Conservation (phyloP, 2,797 vertebrate genomes). For the Syngnathus rostellatus region DNA sequence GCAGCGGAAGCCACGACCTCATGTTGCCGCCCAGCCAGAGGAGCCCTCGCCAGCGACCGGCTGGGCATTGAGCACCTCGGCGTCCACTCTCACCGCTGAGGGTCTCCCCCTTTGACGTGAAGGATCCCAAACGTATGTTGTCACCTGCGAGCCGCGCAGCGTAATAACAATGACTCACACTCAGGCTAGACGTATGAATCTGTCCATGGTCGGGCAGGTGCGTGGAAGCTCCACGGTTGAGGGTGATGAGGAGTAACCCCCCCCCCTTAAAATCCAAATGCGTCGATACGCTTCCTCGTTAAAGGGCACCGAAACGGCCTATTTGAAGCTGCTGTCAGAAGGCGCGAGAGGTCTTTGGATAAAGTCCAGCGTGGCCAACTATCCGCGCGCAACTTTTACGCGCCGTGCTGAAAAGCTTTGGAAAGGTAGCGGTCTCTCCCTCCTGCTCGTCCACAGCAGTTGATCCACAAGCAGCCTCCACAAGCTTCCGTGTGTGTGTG, state of each 20-base stretch:
- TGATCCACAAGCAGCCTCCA: too few relatives aligned
- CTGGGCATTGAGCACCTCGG: slow-evolving; percentile 62
- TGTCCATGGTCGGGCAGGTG: slow-evolving; percentile 19
- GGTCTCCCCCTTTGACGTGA: slow-evolving; percentile 9
- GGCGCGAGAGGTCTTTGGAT: neutral
- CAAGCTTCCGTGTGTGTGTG: neutral
- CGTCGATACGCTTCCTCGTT: neutral
- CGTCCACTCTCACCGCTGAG: slow-evolving; percentile 52
- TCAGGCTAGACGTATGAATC: slow-evolving; percentile 43
- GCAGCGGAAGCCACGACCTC: slow-evolving; percentile 62
- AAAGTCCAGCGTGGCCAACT: slow-evolving; percentile 21
- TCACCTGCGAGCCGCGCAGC: slow-evolving; percentile 3
- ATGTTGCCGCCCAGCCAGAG: slow-evolving; percentile 66
- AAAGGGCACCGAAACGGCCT: neutral
- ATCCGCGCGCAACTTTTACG: slow-evolving; percentile 45
- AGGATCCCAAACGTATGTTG: slow-evolving; percentile 40
- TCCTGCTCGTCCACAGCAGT: too few relatives aligned
- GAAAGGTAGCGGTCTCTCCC: neutral
- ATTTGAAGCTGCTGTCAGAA: neutral
- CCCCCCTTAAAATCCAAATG: neutral
- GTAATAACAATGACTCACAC: slow-evolving; percentile 40
- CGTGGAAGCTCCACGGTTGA: slow-evolving; percentile 18
- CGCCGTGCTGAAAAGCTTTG: neutral
- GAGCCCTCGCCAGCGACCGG: slow-evolving; percentile 56
- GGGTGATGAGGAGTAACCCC: slow-evolving; percentile 12